These are phyloP conservation scores for Agonum fuliginosum DNA, from an alignment of 2,888 invertebrate species.

Conservation along the genomic window DNA sequence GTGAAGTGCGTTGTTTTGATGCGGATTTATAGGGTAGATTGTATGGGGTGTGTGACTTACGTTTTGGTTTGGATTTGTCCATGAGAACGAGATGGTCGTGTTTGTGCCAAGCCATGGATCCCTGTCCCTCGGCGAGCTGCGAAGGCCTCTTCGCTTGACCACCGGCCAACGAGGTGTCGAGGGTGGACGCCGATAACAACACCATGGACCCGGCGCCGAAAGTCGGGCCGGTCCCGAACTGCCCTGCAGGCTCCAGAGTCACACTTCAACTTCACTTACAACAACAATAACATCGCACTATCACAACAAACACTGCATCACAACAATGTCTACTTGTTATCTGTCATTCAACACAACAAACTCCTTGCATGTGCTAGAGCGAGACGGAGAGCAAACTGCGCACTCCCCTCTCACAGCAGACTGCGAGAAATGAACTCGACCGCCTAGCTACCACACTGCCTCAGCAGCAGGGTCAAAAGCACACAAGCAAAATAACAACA, in stretches of 20 bases:
- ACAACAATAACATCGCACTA: constrained; percentile 50
- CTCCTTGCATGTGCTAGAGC: constrained; percentile 69
- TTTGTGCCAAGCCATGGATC: constrained; percentile 84
- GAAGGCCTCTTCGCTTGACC: constrained; percentile 69
- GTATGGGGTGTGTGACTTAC: constrained; percentile 72
- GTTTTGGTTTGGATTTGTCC: constrained; percentile 83
- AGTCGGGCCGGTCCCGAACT: constrained; percentile 69
- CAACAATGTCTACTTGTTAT: constrained; percentile 49
- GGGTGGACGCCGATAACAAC: constrained; percentile 65
- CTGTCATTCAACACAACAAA: constrained; percentile 54
- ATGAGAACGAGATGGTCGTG: constrained; percentile 84
- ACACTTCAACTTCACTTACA: no score
- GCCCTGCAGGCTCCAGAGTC: constrained; percentile 80
- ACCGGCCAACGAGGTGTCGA: constrained; percentile 70
- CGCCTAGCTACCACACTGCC: constrained; percentile 72
- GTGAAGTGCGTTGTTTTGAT: neutral
- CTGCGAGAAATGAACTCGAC: constrained; percentile 73
- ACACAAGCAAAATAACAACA: constrained; percentile 84
- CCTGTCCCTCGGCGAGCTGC: constrained; percentile 73
- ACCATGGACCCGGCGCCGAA: constrained; percentile 69
- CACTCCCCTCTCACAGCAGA: constrained; percentile 71
- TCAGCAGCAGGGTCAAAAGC: constrained; percentile 76
- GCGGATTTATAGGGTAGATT: neutral
- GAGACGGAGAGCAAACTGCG: constrained; percentile 70
- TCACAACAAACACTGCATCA: constrained; percentile 30